Base-by-base conservation (phyloP, 1,140 invertebrate genomes). In the Melitaea cinxia region DNA sequence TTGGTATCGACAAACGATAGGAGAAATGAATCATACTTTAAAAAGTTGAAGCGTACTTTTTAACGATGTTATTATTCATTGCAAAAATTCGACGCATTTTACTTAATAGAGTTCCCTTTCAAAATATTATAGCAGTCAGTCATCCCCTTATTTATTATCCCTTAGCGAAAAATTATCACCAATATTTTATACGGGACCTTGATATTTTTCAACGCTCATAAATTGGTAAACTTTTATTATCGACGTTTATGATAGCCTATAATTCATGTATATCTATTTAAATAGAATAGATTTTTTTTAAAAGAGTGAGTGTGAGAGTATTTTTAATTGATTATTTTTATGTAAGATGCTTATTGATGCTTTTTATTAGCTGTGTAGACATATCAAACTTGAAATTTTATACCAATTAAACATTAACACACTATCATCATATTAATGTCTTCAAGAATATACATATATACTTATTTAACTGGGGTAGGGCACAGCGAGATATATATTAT, bases 31-130 rank as follows among this genome's bases (percentile, higher is more conserved):
- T 42, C 17, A 15, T 42, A 37, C n/a, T 14, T 17, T 17, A 6
- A 33, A 10, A 33, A 3, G 26, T 28, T 28, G 3, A 7, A 42
- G 37, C 17, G 14, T 42, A 42, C 4, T 7, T 5, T n/a, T 15
- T 7, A 42, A 42, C 15, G 37, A 42, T 42, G 37, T 42, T 42
- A 42, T 42, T 42, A 42, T 42, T 42, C 17, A 42, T 15, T 42
- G 15, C 37, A 17, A 42, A n/a, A n/a, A 17, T 17, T 42, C 37
- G 15, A 17, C 15, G 37, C 37, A 17, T 42, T 42, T 33, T n/a
- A 37, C 35, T 37, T 37, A 42, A 17, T 17, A n/a, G 37, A 14
- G 14, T 42, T 15, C 14, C 17, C 37, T 42, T 42, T 42, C 37
- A 42, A 42, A 42, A 17, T 42, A 37, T 42, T 42, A 42, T 42